Percentiles rank a stretch among this genome's conserved stretches.
Evolutionary conservation across 2,888 invertebrate genomes (phyloP).

Genomic region (Eristalis tenax): DNA sequence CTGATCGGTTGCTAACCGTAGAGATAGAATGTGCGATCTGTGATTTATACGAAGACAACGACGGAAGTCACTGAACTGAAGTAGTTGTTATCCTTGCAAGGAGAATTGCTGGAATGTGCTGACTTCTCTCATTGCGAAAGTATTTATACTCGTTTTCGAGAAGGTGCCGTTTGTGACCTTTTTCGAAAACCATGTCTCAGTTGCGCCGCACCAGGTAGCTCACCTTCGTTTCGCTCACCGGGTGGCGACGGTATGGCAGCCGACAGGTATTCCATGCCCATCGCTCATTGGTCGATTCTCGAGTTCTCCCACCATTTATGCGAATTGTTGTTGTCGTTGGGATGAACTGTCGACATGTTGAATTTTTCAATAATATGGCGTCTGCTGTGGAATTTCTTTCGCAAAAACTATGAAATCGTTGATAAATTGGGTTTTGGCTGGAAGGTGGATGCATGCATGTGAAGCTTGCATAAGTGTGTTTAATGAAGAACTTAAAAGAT

Average conservation of each 20-base stretch:
- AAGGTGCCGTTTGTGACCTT: not conserved
- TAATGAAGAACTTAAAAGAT: too few relatives aligned
- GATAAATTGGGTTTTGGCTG: not conserved
- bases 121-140: constrained; percentile 42
- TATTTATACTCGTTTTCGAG: constrained; percentile 58
- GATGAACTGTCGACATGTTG: not conserved
- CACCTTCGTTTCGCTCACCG: not conserved
- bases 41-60: too few relatives aligned
- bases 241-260: not conserved
- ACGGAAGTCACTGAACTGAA: not conserved
- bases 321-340: not conserved
- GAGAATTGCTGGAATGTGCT: constrained; percentile 43
- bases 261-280: not conserved
- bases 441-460: not conserved
- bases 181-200: not conserved
- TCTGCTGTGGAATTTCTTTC: not conserved
- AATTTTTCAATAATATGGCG: not conserved
- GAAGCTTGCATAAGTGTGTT: too few relatives aligned
- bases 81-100: constrained; percentile 62
- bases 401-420: not conserved
- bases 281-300: constrained; percentile 29
- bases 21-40: not conserved
- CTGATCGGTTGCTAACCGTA: not conserved
- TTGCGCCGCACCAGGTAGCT: constrained; percentile 20
- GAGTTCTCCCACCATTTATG: not conserved